phyloP scores from a whole-genome alignment of 2,888 invertebrate species.

The Andrena chrysosceles region DNA sequence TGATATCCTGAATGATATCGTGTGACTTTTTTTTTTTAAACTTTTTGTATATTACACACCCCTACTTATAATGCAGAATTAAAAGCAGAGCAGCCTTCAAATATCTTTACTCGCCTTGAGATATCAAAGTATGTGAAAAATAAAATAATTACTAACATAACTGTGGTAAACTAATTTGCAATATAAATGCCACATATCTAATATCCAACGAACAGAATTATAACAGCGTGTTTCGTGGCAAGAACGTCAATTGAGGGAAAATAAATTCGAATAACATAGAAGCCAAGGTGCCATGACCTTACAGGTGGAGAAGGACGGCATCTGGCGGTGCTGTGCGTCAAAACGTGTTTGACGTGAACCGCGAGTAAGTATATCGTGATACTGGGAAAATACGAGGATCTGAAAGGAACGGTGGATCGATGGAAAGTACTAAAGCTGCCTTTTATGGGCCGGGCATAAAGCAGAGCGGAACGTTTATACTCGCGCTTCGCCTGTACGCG shows the following conservation, averaged over 20 bases:
- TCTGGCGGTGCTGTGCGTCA: slow-evolving; percentile 8
- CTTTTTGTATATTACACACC: too few species aligned
- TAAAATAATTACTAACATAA: too few species aligned
- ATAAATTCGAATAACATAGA: slow-evolving; percentile 2
- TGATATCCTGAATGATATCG: too few species aligned
- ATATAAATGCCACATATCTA: too few species aligned
- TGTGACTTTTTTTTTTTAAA: too few species aligned
- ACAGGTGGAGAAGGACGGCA: not conserved
- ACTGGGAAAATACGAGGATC: slow-evolving; percentile 55
- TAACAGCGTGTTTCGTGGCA: not conserved
- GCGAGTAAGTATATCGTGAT: slow-evolving; percentile 36
- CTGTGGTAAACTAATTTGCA: too few species aligned
- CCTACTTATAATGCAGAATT: too few species aligned
- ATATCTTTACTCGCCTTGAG: too few species aligned
- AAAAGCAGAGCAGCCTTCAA: too few species aligned
- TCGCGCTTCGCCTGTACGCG: slow-evolving; percentile 56
- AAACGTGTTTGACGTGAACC: slow-evolving; percentile 45
- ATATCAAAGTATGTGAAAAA: too few species aligned
- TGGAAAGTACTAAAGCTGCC: slow-evolving; percentile 61
- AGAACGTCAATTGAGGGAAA: slow-evolving; percentile 14
- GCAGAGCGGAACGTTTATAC: slow-evolving; percentile 64
- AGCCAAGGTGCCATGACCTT: slow-evolving; percentile 6
- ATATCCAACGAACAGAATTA: too few species aligned
- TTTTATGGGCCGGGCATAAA: slow-evolving; percentile 66
- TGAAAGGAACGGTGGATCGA: slow-evolving; percentile 63